These are phyloP conservation scores for Gallinago jamesoni DNA, from an alignment of 2,113 vertebrate species.

Conservation along the genomic window DNA sequence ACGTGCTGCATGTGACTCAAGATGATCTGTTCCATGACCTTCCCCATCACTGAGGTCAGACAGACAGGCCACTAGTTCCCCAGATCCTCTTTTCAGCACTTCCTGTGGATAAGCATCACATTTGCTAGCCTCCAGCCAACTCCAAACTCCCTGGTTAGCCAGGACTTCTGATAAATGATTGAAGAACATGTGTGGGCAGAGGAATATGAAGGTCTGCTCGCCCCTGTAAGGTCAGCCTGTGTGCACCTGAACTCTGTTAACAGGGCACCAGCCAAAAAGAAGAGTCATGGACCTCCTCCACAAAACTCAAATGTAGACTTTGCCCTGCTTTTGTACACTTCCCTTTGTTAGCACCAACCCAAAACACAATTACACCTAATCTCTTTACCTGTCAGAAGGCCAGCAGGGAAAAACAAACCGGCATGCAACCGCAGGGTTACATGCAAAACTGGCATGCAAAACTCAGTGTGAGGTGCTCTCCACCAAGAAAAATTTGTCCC, in stretches of 20 bases:
- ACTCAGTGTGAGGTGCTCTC: neutral
- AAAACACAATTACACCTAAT: neutral
- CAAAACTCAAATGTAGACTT: neutral
- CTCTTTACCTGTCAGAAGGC: neutral
- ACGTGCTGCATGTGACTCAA: rapidly evolving
- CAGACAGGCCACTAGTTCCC: neutral
- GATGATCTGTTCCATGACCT: neutral
- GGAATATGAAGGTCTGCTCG: neutral
- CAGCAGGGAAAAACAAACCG: neutral
- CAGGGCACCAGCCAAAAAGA: neutral
- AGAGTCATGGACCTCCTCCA: neutral
- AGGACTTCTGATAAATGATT: neutral
- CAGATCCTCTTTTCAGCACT: rapidly evolving
- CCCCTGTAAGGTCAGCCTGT: neutral
- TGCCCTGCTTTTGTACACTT: neutral
- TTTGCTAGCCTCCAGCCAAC: neutral
- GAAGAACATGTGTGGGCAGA: neutral
- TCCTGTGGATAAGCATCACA: neutral
- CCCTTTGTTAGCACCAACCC: neutral
- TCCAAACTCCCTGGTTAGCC: rapidly evolving
- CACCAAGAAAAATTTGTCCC: neutral
- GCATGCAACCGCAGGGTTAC: neutral
- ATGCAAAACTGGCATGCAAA: neutral
- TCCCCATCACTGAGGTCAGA: rapidly evolving
- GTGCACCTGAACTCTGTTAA: neutral